Conservation (phyloP, 2,113 vertebrate genomes). For the Calidris pygmaea region DNA sequence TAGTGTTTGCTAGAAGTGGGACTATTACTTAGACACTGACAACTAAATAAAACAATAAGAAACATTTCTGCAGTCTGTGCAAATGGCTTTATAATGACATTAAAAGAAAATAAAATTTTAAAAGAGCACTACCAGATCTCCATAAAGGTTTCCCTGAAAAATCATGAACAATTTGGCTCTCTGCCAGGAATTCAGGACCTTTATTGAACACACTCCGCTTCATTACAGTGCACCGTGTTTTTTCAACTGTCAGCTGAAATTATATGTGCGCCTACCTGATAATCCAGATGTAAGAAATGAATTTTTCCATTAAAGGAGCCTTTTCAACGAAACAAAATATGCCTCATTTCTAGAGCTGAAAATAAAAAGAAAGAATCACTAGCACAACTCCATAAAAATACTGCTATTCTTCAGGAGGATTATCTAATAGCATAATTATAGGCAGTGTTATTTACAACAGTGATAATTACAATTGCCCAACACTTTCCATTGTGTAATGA, state of each 20-base stretch:
- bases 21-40: neutral
- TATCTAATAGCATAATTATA: neutral
- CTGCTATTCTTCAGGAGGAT: neutral
- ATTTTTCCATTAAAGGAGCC: neutral
- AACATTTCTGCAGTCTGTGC: neutral
- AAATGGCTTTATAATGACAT: constrained; percentile 8
- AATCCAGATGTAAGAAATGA: neutral
- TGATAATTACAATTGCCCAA: neutral
- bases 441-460: neutral
- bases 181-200: neutral
- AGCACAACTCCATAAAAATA: neutral
- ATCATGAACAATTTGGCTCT: neutral
- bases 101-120: neutral
- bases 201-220: neutral
- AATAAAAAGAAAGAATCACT: neutral
- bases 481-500: neutral
- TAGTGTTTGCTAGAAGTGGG: neutral
- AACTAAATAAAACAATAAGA: neutral
- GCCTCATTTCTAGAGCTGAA: neutral
- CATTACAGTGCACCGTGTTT: fast-evolving
- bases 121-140: neutral
- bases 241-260: neutral
- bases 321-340: neutral
- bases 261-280: neutral
- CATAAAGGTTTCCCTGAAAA: neutral